These are phyloP conservation scores for Tortrix viridana DNA, from an alignment of 2,888 invertebrate genomes.

Conservation along the genomic window DNA sequence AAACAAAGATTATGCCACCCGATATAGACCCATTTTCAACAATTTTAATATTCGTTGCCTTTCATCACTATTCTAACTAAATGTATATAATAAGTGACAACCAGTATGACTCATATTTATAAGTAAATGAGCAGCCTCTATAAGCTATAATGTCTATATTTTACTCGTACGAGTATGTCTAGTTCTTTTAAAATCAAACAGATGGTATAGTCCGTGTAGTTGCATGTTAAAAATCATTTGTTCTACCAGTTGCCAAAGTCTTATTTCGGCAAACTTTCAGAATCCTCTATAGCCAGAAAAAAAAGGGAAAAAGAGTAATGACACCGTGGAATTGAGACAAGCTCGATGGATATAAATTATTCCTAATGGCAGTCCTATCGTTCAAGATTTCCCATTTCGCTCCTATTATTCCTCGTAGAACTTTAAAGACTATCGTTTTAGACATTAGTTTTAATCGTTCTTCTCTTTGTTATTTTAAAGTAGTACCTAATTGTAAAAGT, in stretches of 20 bases:
- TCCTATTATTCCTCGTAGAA: slow-evolving; percentile 28
- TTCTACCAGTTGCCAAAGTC: neutral
- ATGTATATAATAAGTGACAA: too few relatives aligned
- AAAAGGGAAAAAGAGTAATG: slow-evolving; percentile 25
- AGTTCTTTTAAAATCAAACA: too few relatives aligned
- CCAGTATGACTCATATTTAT: too few relatives aligned
- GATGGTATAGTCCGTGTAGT: too few relatives aligned
- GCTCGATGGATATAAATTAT: slow-evolving; percentile 44
- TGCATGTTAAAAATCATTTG: neutral
- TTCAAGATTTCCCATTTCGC: slow-evolving; percentile 38
- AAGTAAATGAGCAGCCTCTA: too few relatives aligned
- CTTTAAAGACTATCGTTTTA: slow-evolving; percentile 26
- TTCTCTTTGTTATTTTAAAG: slow-evolving; percentile 4
- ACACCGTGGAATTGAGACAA: slow-evolving; percentile 34
- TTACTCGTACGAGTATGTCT: too few relatives aligned
- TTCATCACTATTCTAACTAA: too few relatives aligned
- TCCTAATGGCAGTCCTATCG: slow-evolving; percentile 41
- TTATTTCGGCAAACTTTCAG: neutral
- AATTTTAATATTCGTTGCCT: too few relatives aligned
- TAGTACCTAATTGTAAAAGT: neutral
- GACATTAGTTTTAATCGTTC: slow-evolving; percentile 18
- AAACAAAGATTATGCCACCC: too few relatives aligned
- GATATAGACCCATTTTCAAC: too few relatives aligned
- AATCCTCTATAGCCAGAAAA: slow-evolving; percentile 11
- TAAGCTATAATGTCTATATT: too few relatives aligned